phyloP scores from a whole-genome alignment of 2,113 vertebrate species.

The Nesospiza acunhae region DNA sequence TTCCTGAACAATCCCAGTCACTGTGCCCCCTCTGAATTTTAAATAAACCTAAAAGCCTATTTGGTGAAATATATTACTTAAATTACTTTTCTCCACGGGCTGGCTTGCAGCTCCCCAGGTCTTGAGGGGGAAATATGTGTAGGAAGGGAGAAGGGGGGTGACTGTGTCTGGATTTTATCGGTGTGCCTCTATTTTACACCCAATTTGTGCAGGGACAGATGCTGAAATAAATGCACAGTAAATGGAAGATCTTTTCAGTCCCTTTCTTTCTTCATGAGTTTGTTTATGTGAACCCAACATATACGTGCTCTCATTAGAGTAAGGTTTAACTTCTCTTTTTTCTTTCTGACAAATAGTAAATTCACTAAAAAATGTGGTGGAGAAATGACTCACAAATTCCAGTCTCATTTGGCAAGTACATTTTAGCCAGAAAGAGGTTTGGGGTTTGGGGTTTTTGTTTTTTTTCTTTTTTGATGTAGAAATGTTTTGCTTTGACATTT shows the following conservation, averaged over 20 bases:
- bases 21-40: not conserved
- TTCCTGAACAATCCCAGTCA: not conserved
- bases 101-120: not conserved
- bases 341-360: slow-evolving; percentile 39
- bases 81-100: accelerated
- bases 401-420: not conserved
- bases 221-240: not conserved
- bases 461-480: not conserved
- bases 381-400: slow-evolving; percentile 53
- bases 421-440: not conserved
- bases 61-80: not conserved
- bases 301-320: not conserved
- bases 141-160: not conserved
- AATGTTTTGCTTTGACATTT: slow-evolving; percentile 48
- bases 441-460: not conserved
- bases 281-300: not conserved
- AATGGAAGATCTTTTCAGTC: not conserved
- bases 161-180: not conserved
- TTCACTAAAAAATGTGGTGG: slow-evolving; percentile 22
- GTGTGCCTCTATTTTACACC: not conserved
- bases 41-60: not conserved
- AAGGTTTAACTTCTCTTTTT: not conserved
- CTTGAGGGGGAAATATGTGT: not conserved
- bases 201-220: not conserved
- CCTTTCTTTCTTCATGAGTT: not conserved